Conservation (phyloP, 2,888 invertebrate species). For the Plebejus argus region DNA sequence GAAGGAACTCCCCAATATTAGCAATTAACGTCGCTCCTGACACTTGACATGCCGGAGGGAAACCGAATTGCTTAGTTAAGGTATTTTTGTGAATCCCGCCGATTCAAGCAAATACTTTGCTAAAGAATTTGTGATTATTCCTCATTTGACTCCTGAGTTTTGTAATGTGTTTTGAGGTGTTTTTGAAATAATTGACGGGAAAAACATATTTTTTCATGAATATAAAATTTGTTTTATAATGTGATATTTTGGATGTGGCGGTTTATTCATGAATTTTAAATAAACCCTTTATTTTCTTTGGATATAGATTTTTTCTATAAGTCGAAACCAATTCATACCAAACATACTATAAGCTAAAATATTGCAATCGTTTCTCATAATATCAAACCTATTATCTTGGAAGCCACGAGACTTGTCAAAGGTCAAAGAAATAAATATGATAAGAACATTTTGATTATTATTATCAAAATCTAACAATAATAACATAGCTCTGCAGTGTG, state of each 20-base stretch:
- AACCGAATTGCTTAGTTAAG: conserved; percentile 22
- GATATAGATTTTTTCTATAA: too few relatives aligned
- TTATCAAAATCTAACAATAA: not conserved
- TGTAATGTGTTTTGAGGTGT: not conserved
- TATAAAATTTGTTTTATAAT: not conserved
- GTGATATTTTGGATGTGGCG: too few relatives aligned
- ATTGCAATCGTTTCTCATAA: not conserved
- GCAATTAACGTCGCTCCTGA: conserved; percentile 25
- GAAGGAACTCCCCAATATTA: conserved; percentile 14
- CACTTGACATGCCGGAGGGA: conserved; percentile 27
- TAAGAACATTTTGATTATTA: not conserved
- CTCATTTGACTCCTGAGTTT: not conserved
- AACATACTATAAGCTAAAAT: not conserved
- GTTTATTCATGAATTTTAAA: too few relatives aligned
- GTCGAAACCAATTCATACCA: too few relatives aligned
- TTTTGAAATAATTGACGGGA: not conserved
- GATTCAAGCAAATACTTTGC: conserved; percentile 13
- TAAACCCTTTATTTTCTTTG: too few relatives aligned
- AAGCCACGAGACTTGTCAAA: not conserved
- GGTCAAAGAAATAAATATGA: conserved; percentile 14
- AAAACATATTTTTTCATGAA: not conserved
- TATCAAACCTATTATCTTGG: not conserved
- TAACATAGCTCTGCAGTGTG: not conserved
- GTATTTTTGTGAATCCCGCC: conserved; percentile 22
- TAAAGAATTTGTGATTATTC: not conserved